Evolutionary conservation across 1,140 invertebrate species (phyloP), one percentile per base, ranked within the genome.

Genomic region (Cheumatopsyche charites): DNA sequence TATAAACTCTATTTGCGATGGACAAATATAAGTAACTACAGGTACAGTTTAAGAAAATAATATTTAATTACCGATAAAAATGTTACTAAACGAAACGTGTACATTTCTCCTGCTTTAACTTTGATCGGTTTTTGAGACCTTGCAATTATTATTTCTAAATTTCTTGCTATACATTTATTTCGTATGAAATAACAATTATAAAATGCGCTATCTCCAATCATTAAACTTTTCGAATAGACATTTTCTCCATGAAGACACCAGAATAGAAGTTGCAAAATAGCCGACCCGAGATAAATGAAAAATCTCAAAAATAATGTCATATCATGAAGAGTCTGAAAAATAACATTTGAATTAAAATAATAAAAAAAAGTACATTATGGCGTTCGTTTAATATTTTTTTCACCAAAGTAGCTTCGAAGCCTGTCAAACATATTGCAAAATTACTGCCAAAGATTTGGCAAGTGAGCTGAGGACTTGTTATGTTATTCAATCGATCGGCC

Each of bases 71-170:
- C 73, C 13, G 52, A 26, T 42, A 75, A 45, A 66, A 72, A 72
- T 36, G 73, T 75, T 45, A 65, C 29, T 12, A 72, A 66, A 61
- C 49, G 63, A 1, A 75, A 23, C 9, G 58, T 43, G 58, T 70
- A 41, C 4, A 72, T 49, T 17, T 42, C 19, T 15, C 73, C 80
- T 6, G 79, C 81, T 0, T 77, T 80, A 9, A 83, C 73, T 23
- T 75, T 52, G 72, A 82, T 75, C 1, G 80, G 77, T 68, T 70
- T 79, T 71, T 82, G 81, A 19, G 79, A 76, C 45, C 77, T 75
- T n/a, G 78, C 9, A 6, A 79, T 80, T 29, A 80, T 75, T 13
- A 79, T 73, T 45, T 65, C 42, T 12, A 82, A 63, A 13, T 75
- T 62, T 67, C 70, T 76, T 29, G 76, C 69, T 1, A 78, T 73